Conservation (phyloP, 2,113 vertebrate genomes). For the Nansenia antarctica region DNA sequence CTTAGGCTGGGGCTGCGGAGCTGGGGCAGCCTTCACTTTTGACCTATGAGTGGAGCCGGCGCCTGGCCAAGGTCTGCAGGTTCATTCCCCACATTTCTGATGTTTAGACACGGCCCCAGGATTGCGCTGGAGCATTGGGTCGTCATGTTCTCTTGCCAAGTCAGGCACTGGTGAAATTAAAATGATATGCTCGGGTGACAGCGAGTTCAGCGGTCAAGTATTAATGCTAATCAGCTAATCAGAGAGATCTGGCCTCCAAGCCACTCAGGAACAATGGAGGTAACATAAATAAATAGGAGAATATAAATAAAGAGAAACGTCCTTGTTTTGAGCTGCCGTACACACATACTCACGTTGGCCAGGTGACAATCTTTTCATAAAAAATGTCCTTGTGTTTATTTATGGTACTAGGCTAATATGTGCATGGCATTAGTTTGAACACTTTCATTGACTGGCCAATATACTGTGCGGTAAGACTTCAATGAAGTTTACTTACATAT, state of each 20-base stretch:
- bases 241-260: conserved; percentile 19
- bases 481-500: not conserved
- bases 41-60: conserved; percentile 35
- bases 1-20: not conserved
- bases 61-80: conserved; percentile 44
- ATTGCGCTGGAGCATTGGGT: conserved; percentile 28
- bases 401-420: not conserved
- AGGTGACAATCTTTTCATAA: not conserved
- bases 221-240: conserved; percentile 60
- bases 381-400: not conserved
- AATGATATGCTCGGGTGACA: conserved; percentile 54
- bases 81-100: conserved; percentile 45
- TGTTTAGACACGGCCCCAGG: conserved; percentile 36
- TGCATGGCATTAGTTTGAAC: not conserved
- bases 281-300: no score
- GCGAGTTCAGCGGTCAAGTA: conserved; percentile 43
- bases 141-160: conserved; percentile 63
- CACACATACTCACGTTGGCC: not conserved
- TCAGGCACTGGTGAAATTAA: conserved; percentile 60
- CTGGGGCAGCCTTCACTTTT: conserved; percentile 34
- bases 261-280: conserved; percentile 35
- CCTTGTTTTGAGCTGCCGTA: not conserved
- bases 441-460: not conserved
- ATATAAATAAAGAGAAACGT: conserved; percentile 30
- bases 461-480: not conserved